phyloP scores from a whole-genome alignment of 2,113 vertebrate genomes.

The Girardinichthys multiradiatus region DNA sequence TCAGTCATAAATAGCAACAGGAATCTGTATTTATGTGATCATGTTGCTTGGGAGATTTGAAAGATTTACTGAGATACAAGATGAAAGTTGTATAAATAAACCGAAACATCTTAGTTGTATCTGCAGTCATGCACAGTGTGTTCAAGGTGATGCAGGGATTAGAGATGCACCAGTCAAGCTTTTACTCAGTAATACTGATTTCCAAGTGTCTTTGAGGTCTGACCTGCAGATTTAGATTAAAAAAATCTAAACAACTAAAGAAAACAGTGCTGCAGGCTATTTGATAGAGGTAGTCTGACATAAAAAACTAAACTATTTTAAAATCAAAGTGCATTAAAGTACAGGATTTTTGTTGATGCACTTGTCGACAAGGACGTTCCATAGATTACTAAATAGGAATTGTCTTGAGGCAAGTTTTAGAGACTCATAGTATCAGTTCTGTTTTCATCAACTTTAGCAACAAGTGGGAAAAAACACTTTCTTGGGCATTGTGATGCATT shows the following conservation, averaged over 20 bases:
- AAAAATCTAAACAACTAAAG: background rate
- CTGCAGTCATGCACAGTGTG: background rate
- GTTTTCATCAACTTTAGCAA: too few species aligned
- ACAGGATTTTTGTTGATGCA: background rate
- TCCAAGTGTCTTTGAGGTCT: background rate
- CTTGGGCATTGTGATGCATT: too few species aligned
- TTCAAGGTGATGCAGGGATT: constrained; percentile 4
- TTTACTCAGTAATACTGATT: background rate
- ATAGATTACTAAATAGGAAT: background rate
- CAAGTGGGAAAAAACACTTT: too few species aligned
- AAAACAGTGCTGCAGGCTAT: background rate
- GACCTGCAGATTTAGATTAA: background rate
- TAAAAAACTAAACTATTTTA: too few species aligned
- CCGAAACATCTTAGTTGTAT: background rate
- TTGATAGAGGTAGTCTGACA: background rate
- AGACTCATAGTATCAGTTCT: too few species aligned
- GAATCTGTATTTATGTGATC: background rate
- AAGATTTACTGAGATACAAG: background rate
- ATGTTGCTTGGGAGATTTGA: constrained; percentile 17
- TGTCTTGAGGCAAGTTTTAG: background rate
- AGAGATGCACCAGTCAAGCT: background rate
- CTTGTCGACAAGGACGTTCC: background rate
- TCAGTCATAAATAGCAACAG: background rate
- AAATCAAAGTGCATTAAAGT: too few species aligned
- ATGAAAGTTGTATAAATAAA: constrained; percentile 8